Percentiles rank a stretch among this genome's conserved stretches.
phyloP scores from a whole-genome alignment of 2,888 invertebrate genomes.

The Chrysolina haemoptera region DNA sequence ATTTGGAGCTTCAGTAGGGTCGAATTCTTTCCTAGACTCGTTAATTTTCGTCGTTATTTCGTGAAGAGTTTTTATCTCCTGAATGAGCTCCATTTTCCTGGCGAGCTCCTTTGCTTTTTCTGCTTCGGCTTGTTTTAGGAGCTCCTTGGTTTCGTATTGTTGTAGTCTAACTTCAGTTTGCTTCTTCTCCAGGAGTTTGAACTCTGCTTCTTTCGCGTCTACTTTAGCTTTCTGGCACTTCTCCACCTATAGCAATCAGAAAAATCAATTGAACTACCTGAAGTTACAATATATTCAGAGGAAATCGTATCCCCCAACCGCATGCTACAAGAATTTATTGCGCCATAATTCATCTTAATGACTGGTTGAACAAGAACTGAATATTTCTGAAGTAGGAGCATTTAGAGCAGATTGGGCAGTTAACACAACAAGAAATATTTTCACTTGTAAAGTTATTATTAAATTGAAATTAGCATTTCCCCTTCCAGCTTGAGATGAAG shows the following conservation, averaged over 20 bases:
- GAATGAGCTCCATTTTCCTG: conserved; percentile 67
- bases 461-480: too few relatives aligned
- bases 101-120: conserved; percentile 65
- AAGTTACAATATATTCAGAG: too few relatives aligned
- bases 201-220: conserved; percentile 72
- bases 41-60: conserved; percentile 62
- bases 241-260: conserved; percentile 63
- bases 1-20: conserved; percentile 74
- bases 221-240: conserved; percentile 69
- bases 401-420: too few relatives aligned
- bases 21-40: conserved; percentile 70
- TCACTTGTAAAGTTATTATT: too few relatives aligned
- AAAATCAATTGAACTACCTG: background rate
- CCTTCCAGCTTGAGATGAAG: too few relatives aligned
- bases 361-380: too few relatives aligned
- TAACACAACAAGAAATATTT: too few relatives aligned
- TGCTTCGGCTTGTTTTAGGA: conserved; percentile 59
- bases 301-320: too few relatives aligned
- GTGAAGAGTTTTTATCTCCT: conserved; percentile 67
- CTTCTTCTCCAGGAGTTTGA: conserved; percentile 72
- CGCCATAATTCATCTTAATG: too few relatives aligned
- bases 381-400: too few relatives aligned
- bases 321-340: too few relatives aligned
- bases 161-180: conserved; percentile 70
- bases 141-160: conserved; percentile 71